Conservation (phyloP, 2,113 vertebrate species). For the Ariopsis seemanni region DNA sequence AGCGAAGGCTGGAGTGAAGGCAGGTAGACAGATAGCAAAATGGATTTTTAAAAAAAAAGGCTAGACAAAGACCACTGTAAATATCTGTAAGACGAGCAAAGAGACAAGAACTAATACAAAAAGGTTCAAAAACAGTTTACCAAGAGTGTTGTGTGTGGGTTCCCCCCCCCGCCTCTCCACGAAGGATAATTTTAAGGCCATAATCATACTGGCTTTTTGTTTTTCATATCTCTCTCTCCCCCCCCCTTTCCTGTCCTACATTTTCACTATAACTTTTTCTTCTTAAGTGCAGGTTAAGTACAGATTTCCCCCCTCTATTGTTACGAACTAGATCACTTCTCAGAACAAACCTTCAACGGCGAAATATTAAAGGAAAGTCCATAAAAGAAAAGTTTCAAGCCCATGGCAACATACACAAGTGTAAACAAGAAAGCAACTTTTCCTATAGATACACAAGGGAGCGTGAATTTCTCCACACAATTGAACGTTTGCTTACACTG, state of each 20-base stretch:
- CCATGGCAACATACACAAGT: neutral
- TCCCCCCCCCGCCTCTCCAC: too few species aligned
- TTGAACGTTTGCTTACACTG: neutral
- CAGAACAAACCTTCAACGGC: neutral
- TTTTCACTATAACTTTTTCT: neutral
- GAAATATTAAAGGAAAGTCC: neutral
- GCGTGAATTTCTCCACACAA: slow-evolving; percentile 7
- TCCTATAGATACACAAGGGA: slow-evolving; percentile 2
- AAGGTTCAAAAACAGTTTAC: neutral
- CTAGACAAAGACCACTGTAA: neutral
- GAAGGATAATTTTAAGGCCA: neutral
- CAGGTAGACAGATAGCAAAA: neutral
- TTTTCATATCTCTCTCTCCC: neutral
- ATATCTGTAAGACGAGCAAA: neutral
- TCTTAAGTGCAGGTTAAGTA: neutral
- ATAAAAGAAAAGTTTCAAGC: neutral
- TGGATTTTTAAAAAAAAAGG: neutral
- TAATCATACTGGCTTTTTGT: neutral
- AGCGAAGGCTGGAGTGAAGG: neutral
- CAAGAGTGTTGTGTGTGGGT: too few species aligned
- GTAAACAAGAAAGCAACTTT: slow-evolving; percentile 1
- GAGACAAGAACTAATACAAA: neutral
- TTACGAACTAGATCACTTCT: neutral
- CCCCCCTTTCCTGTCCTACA: too few species aligned
- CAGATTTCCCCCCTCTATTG: neutral